A percentile compares a stretch with the other conserved stretches of the same genome.
These are phyloP conservation scores for Siniperca obscura DNA, from an alignment of 2,797 vertebrate genomes.

Conservation along the genomic window DNA sequence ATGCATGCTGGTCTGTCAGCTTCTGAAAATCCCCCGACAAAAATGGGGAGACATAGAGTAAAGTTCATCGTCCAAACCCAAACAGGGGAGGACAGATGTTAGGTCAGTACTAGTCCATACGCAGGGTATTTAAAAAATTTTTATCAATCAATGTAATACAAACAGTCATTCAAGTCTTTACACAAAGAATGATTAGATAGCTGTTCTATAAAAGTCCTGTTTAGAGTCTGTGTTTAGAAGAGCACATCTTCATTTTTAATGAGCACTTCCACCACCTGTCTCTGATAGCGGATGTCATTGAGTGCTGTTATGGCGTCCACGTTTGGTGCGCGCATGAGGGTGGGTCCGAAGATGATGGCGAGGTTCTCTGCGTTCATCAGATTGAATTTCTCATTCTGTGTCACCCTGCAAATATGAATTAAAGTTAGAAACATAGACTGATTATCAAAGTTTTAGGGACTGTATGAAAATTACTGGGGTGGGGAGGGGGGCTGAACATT, in stretches of 20 bases:
- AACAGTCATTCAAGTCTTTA: constrained; percentile 84
- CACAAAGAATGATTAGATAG: constrained; percentile 81
- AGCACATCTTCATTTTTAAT: constrained; percentile 98
- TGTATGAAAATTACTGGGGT: not conserved
- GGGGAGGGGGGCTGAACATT: not conserved
- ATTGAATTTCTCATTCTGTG: constrained; percentile 95
- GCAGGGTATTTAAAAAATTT: constrained; percentile 74
- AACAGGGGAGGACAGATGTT: constrained; percentile 80
- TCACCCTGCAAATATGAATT: constrained; percentile 86
- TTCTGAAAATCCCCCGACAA: constrained; percentile 90
- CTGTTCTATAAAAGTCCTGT: constrained; percentile 81
- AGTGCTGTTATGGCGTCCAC: constrained; percentile 94
- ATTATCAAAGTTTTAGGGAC: not conserved
- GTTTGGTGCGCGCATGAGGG: constrained; percentile 95
- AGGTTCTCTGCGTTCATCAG: constrained; percentile 99
- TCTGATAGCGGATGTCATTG: constrained; percentile 98
- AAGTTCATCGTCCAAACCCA: constrained; percentile 88
- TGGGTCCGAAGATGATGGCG: constrained; percentile 97
- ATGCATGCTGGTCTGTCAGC: constrained; percentile 82
- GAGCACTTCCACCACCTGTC: constrained; percentile 98
- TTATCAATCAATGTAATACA: constrained; percentile 64
- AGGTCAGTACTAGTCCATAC: constrained; percentile 85
- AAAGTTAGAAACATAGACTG: constrained; percentile 38
- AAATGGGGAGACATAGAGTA: constrained; percentile 90
- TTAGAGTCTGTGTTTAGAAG: constrained; percentile 86